Percentiles rank a stretch among this genome's conserved stretches.
Evolutionary conservation across 2,888 invertebrate species (phyloP).

Genomic region (Mimumesa dahlbomi): DNA sequence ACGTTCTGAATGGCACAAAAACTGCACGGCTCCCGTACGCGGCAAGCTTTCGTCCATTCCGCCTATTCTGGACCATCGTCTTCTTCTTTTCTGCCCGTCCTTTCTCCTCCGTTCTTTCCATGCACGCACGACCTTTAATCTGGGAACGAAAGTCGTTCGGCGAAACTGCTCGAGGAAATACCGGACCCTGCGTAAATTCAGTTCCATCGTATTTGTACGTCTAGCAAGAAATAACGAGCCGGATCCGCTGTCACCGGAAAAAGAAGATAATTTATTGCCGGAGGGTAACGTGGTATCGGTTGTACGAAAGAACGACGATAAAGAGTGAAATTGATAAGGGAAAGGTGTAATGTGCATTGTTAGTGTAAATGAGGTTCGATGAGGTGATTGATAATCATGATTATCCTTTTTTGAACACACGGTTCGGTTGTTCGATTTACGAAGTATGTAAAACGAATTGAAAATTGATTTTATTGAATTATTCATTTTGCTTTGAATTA

Average conservation of each 20-base stretch:
- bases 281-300: too few species aligned
- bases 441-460: too few species aligned
- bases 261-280: neutral
- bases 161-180: constrained; percentile 21
- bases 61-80: constrained; percentile 1
- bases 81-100: constrained; percentile 6
- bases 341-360: too few species aligned
- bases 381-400: too few species aligned
- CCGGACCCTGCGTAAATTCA: constrained; percentile 1
- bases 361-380: too few species aligned
- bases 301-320: too few species aligned
- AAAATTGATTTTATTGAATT: too few species aligned
- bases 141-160: constrained; percentile 31
- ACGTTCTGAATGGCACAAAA: constrained; percentile 68
- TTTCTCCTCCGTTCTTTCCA: constrained; percentile 23
- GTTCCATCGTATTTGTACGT: neutral
- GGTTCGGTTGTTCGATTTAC: too few species aligned
- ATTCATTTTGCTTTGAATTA: too few species aligned
- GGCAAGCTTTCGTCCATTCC: constrained; percentile 41
- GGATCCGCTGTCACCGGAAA: neutral
- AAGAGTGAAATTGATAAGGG: too few species aligned
- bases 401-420: too few species aligned
- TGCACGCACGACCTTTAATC: constrained; percentile 46
- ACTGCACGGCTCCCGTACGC: constrained; percentile 45
- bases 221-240: neutral